phyloP scores from a whole-genome alignment of 2,113 vertebrate genomes.

The Acrocephalus kingi region DNA sequence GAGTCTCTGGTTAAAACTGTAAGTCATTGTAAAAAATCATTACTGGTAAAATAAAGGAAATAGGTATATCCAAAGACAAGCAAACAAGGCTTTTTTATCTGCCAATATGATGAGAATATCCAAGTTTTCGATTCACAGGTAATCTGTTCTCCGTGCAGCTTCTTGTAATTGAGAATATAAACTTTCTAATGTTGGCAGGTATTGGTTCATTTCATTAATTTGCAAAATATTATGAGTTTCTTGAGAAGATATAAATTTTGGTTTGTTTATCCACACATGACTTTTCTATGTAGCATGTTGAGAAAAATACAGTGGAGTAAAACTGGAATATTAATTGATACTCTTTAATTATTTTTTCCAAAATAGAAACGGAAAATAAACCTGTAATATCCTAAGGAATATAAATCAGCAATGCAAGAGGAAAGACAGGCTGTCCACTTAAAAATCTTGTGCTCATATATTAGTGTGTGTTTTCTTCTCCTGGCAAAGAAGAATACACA shows the following conservation, averaged over 20 bases:
- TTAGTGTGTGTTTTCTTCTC: background rate
- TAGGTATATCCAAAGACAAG: background rate
- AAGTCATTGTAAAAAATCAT: no score
- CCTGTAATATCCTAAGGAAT: background rate
- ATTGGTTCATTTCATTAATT: background rate
- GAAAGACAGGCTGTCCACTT: background rate
- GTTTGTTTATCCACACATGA: background rate
- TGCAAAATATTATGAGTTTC: background rate
- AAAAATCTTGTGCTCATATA: background rate
- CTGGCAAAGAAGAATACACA: background rate
- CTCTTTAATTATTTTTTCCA: background rate
- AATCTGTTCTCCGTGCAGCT: background rate
- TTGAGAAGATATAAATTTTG: background rate
- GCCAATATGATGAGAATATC: background rate
- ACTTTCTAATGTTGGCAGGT: background rate
- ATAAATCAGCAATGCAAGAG: background rate
- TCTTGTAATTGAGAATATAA: background rate
- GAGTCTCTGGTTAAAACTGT: background rate
- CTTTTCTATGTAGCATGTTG: background rate
- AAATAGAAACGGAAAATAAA: background rate
- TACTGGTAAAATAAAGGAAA: background rate
- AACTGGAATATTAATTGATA: background rate
- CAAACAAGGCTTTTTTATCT: background rate
- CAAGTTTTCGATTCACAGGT: background rate
- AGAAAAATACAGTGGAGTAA: background rate